A percentile compares a stretch with the other conserved stretches of the same genome.
These are phyloP conservation scores for Seira musarum DNA, from an alignment of 2,888 invertebrate genomes.

Conservation along the genomic window DNA sequence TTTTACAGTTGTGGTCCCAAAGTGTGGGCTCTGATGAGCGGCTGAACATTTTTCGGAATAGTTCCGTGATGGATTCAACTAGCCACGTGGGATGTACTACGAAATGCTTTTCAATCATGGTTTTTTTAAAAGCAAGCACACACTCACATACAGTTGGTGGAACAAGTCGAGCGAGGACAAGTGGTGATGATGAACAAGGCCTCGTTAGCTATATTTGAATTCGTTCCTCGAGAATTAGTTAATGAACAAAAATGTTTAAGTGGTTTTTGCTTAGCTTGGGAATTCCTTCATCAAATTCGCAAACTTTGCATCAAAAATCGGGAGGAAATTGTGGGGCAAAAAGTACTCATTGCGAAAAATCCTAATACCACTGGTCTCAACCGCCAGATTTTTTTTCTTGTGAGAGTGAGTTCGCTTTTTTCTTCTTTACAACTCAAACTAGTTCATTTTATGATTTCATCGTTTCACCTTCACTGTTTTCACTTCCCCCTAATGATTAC, in stretches of 20 bases:
- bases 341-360: neutral
- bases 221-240: neutral
- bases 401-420: neutral
- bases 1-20: conserved; percentile 52
- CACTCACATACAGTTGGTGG: neutral
- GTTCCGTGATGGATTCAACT: conserved; percentile 61
- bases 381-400: neutral
- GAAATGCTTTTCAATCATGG: conserved; percentile 64
- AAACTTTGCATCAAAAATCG: neutral
- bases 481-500: conserved; percentile 1
- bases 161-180: neutral
- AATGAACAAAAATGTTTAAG: neutral
- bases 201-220: neutral
- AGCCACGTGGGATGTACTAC: conserved; percentile 65
- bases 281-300: neutral
- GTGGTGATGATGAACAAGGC: neutral
- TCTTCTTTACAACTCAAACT: neutral
- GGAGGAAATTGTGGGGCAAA: neutral
- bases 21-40: conserved; percentile 47
- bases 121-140: neutral
- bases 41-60: conserved; percentile 64
- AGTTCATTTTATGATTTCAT: conserved; percentile 3
- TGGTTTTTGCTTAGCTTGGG: neutral
- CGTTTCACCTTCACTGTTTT: conserved; percentile 11
- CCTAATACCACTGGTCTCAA: neutral